Evolutionary conservation across 2,888 invertebrate genomes (phyloP), one percentile per base, ranked within the genome.

Genomic region (Eurois occulta): DNA sequence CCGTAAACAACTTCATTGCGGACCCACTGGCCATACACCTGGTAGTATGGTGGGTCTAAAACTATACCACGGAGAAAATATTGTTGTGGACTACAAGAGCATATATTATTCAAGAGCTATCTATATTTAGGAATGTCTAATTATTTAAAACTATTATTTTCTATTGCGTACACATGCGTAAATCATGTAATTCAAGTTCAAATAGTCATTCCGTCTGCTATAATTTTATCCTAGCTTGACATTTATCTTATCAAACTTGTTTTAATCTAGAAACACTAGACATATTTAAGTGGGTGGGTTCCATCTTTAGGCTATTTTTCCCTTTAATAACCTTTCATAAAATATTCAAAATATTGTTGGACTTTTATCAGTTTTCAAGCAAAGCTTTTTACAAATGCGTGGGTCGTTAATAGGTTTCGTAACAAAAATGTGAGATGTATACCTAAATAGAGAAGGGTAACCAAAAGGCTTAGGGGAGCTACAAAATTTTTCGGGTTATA

Each of bases 351-450:
- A 65, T 10, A 65, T 18, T 24, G 13, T 38, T 28, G 32, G 32
- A 32, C 18, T 52, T 24, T 24, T 74, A 55, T 35, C 43, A 55
- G 35, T 65, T 65, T 55, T 35, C 16, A 13, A 65, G 28, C 13
- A 32, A 55, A 46, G 21, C 46, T 32, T 28, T 55, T 65, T 24
- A 55, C 75, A 46, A 66, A 76, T 35, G 55, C 52, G 35, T 76
- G 46, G 65, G 43, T 55, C 28, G 35, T 35, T 11, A 43, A 52
- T 35, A 73, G 24, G 41, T 75, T n/a, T 10, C 16, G 52, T 52
- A 8, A 64, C 74, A 73, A 64, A 52, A 64, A 52, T 35, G 43
- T 35, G 32, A 32, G 32, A 24, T 35, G 11, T 5, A 11, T 60
- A 62, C 28, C 24, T 62, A 41, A 48, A 62, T 24, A 16, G 18